Evolutionary conservation across 2,888 invertebrate species (phyloP), one percentile per base, ranked within the genome.

Genomic region (Malacosoma neustria): DNA sequence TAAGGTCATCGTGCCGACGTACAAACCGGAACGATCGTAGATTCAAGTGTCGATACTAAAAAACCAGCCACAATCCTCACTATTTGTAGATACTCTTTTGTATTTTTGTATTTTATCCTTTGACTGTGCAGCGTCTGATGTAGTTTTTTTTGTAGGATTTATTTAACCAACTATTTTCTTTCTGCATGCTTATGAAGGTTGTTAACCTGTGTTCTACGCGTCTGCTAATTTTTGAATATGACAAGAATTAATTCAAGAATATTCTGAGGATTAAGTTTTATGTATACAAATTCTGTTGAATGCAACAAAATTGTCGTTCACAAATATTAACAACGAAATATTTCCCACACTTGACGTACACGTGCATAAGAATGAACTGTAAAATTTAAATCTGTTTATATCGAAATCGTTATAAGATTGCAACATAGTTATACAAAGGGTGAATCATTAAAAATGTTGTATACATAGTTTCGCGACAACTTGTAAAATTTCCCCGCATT

Each of bases 11-110:
- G 85, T 66, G 76, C 84, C 62, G 63, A 73, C 77, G 5, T 68
- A 73, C 77, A 72, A 81, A 81, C 85, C 82, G 84, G 85, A 84
- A 84, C 85, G 73, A 56, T 60, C 63, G 62, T 72, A 72, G 68
- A 69, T 65, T 70, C 71, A 70, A 74, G 71, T 68, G 71, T 67
- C 57, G 35, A 34, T 15, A 5, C 14, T 61, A 69, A 81, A 77
- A 76, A 80, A 75, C 71, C 64, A 63, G 70, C 62, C 67, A 62
- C 59, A 49, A 55, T 51, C 59, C 50, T 54, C 51, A 71, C 68
- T 71, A 65, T 67, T 68, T 59, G 62, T 61, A 59, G 51, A 54
- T 43, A 50, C 49, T 46, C 40, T 33, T 53, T 57, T 56, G 59
- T 61, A 55, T 49, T 51, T 61, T n/a, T n/a, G n/a, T n/a, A n/a